Base-by-base conservation (phyloP, 2,888 invertebrate species). In the Lysandra coridon region DNA sequence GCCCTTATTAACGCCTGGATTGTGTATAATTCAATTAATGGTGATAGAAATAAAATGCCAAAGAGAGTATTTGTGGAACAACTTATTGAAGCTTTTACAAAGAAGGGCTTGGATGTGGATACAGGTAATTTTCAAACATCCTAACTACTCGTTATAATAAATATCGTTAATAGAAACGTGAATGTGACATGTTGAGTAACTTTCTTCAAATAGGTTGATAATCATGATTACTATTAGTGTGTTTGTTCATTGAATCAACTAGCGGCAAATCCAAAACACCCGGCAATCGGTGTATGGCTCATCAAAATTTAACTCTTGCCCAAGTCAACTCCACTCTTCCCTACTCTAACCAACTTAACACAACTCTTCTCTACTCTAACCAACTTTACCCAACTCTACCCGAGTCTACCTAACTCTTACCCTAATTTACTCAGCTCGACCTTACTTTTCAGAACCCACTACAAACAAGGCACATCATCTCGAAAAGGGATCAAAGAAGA, bases 1-100 rank as follows among this genome's bases (percentile, higher is more conserved):
- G 82, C 82, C 17, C 80, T 84, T 75, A 80, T 83, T 79, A 83
- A 84, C 78, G 83, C 82, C 78, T 84, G 83, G 83, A 83, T 84
- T 82, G 82, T 81, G 80, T 83, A 69, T 82, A 82, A 83, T 80
- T 40, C 40, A 40, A 40, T 82, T 82, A 82, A 83, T 82, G 78
- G 64, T 82, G 81, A 82, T 81, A 80, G 76, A 80, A 82, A 82
- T 62, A 82, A 82, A 73, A 73, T 83, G 75, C 81, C 82, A 80
- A 83, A 83, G 78, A 81, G 80, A 81, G 75, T 80, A 57, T 82
- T 81, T 83, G 82, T 82, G 80, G 82, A 83, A 78, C 62, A 82
- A 81, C 75, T 81, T 77, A 81, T 83, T 44, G 81, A 83, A 82
- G 33, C 80, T 80, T 82, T 83, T 30, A 81, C 49, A 76, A 76